These are phyloP conservation scores for Salmo trutta DNA, from an alignment of 2,797 vertebrate species.

Conservation along the genomic window DNA sequence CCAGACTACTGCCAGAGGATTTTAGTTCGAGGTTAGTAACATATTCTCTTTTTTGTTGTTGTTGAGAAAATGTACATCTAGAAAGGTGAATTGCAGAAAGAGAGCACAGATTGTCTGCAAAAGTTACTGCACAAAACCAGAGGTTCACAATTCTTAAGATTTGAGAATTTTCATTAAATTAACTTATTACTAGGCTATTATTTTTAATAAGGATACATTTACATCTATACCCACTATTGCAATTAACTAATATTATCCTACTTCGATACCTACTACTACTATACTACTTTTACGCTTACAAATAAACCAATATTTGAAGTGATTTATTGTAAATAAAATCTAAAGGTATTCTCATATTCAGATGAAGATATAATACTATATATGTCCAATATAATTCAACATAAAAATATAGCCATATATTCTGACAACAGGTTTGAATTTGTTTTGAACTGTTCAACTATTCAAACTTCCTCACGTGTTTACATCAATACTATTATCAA, in stretches of 20 bases:
- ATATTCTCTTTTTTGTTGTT: neutral
- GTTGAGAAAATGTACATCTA: neutral
- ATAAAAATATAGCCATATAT: neutral
- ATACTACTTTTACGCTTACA: neutral
- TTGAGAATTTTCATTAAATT: neutral
- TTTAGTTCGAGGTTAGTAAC: slow-evolving; percentile 87
- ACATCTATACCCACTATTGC: neutral
- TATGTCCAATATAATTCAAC: neutral
- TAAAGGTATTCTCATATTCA: too few relatives aligned
- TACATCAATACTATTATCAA: too few relatives aligned
- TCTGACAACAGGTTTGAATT: neutral
- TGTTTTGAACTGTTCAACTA: too few relatives aligned
- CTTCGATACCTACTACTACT: neutral
- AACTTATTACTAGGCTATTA: neutral
- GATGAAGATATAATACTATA: neutral
- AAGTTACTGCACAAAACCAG: neutral
- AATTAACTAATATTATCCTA: neutral
- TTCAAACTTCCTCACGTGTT: too few relatives aligned
- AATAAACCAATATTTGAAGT: neutral
- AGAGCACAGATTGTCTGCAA: neutral
- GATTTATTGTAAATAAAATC: neutral
- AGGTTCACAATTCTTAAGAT: neutral
- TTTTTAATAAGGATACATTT: neutral
- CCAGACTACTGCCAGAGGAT: slow-evolving; percentile 93
- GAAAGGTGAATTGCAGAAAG: neutral